A percentile compares a stretch with the other conserved stretches of the same genome.
These are phyloP conservation scores for Limnothrissa miodon DNA, from an alignment of 2,113 vertebrate genomes.

Conservation along the genomic window DNA sequence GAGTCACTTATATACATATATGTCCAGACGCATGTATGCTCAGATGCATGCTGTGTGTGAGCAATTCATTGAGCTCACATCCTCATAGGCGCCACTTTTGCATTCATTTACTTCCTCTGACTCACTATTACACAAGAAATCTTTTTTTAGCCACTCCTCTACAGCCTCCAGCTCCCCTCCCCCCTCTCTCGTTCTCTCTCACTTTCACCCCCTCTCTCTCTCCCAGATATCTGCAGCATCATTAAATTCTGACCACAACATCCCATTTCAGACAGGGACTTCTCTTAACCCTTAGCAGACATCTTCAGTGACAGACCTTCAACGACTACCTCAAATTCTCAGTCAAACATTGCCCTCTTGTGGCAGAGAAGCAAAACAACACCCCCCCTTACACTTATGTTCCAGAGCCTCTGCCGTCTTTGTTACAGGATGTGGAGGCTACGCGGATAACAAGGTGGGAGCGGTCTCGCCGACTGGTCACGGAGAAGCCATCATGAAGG, in stretches of 20 bases:
- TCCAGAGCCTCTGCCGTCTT: conserved; percentile 23
- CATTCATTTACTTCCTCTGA: conserved; percentile 11
- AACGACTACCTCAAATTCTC: background rate
- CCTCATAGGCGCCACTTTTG: background rate
- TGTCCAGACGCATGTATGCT: background rate
- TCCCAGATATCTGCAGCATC: background rate
- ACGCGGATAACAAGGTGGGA: conserved; percentile 85
- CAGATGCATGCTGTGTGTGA: background rate
- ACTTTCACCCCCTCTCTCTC: background rate
- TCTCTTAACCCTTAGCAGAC: background rate
- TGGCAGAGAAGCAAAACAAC: conserved; percentile 19
- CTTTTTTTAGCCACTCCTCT: background rate
- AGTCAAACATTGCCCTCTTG: conserved; percentile 32
- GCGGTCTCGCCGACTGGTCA: conserved; percentile 89
- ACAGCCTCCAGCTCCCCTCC: background rate
- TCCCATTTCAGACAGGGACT: background rate
- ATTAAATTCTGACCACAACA: background rate
- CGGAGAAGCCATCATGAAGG: conserved; percentile 94
- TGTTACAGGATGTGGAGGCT: conserved; percentile 84
- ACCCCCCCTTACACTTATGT: background rate
- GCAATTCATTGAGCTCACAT: background rate
- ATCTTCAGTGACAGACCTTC: background rate
- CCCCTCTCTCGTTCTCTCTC: background rate
- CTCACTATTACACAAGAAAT: background rate
- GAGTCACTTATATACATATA: background rate